Evolutionary conservation across 1,140 invertebrate genomes (phyloP).

Genomic region (Prorops nasuta): DNA sequence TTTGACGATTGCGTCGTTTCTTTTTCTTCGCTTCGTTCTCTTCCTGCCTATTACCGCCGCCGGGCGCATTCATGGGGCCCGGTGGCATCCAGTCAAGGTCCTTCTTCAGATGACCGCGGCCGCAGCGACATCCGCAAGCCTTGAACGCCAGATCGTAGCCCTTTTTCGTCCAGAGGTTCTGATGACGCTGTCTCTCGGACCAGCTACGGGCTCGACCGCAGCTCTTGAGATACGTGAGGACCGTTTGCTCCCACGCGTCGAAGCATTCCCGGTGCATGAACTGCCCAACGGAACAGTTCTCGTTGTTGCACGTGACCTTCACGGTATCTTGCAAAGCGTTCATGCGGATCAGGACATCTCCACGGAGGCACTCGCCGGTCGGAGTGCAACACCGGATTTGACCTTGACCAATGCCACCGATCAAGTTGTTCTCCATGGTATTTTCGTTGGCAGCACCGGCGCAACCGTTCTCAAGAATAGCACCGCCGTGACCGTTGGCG

Average conservation of each 20-base stretch:
- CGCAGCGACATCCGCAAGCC: conserved; percentile 84
- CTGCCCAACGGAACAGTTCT: conserved; percentile 78
- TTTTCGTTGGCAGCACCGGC: conserved; percentile 48
- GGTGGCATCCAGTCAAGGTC: conserved; percentile 87
- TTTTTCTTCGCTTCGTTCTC: conserved; percentile 69
- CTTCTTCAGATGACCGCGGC: conserved; percentile 88
- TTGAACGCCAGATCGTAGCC: conserved; percentile 92
- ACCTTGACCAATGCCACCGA: conserved; percentile 12
- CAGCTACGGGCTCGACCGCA: conserved; percentile 88
- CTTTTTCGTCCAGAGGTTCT: conserved; percentile 97
- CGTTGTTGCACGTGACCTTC: conserved; percentile 93
- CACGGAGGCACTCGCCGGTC: conserved; percentile 72
- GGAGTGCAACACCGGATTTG: conserved; percentile 77
- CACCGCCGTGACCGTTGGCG: conserved; percentile 41
- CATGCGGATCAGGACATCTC: conserved; percentile 65
- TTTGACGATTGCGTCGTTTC: conserved; percentile 67
- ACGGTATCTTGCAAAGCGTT: conserved; percentile 78
- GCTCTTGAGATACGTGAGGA: conserved; percentile 83
- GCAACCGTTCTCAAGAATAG: conserved; percentile 40
- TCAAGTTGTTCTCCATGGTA: conserved; percentile 22
- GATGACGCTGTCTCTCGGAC: conserved; percentile 89
- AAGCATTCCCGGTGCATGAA: conserved; percentile 97
- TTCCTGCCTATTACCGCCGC: conserved; percentile 46
- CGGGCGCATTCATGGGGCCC: conserved; percentile 54
- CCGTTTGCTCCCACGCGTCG: conserved; percentile 86